A percentile compares a stretch with the other conserved stretches of the same genome.
Evolutionary conservation across 2,113 vertebrate species (phyloP).

Genomic region (Antechinus flavipes): DNA sequence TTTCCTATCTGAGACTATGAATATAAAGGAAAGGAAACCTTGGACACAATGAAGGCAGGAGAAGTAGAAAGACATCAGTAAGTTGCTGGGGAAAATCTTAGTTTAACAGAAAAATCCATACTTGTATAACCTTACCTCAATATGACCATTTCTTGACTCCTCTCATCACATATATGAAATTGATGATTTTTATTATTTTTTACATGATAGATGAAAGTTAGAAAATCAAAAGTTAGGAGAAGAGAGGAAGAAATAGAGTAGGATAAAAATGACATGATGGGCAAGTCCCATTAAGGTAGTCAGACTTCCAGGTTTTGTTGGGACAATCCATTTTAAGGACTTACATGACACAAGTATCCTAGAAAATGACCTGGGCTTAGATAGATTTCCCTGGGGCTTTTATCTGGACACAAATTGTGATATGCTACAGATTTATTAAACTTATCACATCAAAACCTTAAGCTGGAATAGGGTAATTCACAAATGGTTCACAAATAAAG

Average conservation of each 20-base stretch:
- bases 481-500: not conserved
- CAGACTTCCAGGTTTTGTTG: not conserved
- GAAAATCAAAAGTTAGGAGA: not conserved
- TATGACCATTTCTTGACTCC: not conserved
- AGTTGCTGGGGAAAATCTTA: not conserved
- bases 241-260: not conserved
- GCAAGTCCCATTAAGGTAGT: not conserved
- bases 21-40: not conserved
- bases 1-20: not conserved
- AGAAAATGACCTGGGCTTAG: not conserved
- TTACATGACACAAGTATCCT: not conserved
- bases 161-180: not conserved
- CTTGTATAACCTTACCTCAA: not conserved
- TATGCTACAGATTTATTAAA: not conserved
- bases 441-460: not conserved
- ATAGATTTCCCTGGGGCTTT: not conserved
- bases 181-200: not conserved
- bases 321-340: not conserved
- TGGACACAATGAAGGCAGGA: not conserved
- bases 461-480: not conserved
- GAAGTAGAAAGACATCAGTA: not conserved
- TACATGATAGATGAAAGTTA: not conserved
- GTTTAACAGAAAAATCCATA: not conserved
- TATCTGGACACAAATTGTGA: not conserved
- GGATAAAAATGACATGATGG: not conserved